Base-by-base conservation (phyloP, 2,113 vertebrate species). In the Rhabdomys dilectus region DNA sequence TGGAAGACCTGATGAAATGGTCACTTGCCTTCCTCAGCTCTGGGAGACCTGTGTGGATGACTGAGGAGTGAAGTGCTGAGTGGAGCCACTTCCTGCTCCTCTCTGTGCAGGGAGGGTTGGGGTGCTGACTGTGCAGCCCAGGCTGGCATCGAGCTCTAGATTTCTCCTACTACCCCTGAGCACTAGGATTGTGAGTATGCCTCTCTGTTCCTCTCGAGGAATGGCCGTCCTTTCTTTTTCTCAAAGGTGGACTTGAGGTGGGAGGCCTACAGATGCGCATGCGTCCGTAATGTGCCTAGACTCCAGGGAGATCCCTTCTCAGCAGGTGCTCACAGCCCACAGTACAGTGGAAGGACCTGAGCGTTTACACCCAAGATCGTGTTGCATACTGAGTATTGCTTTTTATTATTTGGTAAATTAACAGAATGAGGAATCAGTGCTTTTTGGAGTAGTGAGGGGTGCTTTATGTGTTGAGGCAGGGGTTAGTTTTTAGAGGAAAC, bases 371-470 rank as follows among this genome's bases (percentile, higher is more conserved):
- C 56, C 7, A 24, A 39, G 80, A 24, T 64, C 58, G 45, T 85
- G 60, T 31, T 84, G 45, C 53, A 45, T 78, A 73, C 42, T 91
- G 51, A 68, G 72, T 75, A 42, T 75, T 39, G n/a, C 24, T 5
- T 94, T 94, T 91, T 62, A 45, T 26, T 91, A 64, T 91, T 88
- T 88, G 34, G 51, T 77, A 77, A 45, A 31, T 77, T 13, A 76
- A 77, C 21, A 16, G 29, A 51, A 48, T 89, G 56, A 78, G 62
- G 70, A 72, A 36, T 53, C 31, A 36, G 0, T 88, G 42, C 60
- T 91, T 91, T 93, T 77, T 84, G n/a, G 64, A 89, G 3, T 77
- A 93, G 39, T 51, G 68, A 58, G 60, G 82, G 17, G 70, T n/a
- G 17, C 51, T 72, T 42, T 84, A 0, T 51, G 4, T 64, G 84